phyloP scores from a whole-genome alignment of 2,888 invertebrate species.

The Dicroscelio sp. region DNA sequence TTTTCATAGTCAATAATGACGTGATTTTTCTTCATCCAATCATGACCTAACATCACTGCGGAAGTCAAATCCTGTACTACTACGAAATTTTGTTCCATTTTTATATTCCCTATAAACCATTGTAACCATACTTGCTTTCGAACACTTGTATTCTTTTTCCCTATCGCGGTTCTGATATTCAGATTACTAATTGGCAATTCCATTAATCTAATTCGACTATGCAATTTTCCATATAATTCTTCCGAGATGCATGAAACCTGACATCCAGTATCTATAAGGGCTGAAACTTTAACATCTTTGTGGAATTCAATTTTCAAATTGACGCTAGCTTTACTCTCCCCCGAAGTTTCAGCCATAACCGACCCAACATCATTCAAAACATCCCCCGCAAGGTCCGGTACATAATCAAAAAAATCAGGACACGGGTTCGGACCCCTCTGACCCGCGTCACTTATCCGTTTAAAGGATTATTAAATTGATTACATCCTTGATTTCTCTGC shows the following conservation, averaged over 20 bases:
- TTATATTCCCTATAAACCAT: neutral
- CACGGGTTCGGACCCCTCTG: slow-evolving; percentile 4
- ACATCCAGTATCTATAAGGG: neutral
- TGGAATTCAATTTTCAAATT: neutral
- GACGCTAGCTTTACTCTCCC: neutral
- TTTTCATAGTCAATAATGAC: neutral
- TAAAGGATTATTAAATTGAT: too few species aligned
- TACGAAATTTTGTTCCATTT: neutral
- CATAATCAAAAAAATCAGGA: slow-evolving; percentile 35
- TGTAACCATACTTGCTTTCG: neutral
- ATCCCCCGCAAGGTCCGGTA: slow-evolving; percentile 1
- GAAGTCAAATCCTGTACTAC: neutral
- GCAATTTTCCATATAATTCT: neutral
- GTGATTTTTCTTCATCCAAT: slow-evolving; percentile 92
- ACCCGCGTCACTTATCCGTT: neutral
- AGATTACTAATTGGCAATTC: neutral
- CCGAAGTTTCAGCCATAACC: neutral
- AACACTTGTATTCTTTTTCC: neutral
- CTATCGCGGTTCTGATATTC: neutral
- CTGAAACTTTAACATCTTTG: neutral
- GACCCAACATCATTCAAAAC: neutral
- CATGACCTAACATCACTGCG: slow-evolving; percentile 91
- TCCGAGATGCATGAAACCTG: neutral
- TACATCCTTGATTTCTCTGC: neutral
- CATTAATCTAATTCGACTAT: neutral